These are phyloP conservation scores for Neopipo cinnamomea DNA, from an alignment of 2,113 vertebrate species.

Conservation along the genomic window DNA sequence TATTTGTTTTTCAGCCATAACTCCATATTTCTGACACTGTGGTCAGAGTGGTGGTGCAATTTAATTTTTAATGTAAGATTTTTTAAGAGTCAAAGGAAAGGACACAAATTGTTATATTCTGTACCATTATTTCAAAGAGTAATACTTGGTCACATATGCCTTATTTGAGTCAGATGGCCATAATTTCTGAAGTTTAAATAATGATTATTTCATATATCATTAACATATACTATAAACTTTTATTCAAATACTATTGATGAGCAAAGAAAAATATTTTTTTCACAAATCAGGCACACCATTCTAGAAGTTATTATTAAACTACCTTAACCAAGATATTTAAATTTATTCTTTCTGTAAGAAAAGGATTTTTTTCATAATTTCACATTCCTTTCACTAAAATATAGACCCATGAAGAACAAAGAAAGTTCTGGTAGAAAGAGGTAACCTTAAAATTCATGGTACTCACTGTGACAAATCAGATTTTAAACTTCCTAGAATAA, in stretches of 20 bases:
- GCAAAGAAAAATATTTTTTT: background rate
- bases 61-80: background rate
- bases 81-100: background rate
- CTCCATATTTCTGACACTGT: background rate
- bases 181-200: background rate
- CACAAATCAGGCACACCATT: background rate
- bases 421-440: background rate
- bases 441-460: background rate
- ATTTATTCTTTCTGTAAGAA: background rate
- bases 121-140: background rate
- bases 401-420: background rate
- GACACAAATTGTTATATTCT: background rate
- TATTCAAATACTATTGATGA: background rate
- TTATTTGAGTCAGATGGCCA: background rate
- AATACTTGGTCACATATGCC: background rate
- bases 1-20: background rate
- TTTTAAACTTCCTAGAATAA: background rate
- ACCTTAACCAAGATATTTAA: background rate
- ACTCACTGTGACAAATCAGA: background rate
- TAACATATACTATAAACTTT: background rate
- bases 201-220: background rate
- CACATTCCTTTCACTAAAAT: background rate
- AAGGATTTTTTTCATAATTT: background rate
- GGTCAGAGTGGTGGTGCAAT: background rate
- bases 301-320: background rate